Conservation (phyloP, 2,888 invertebrate genomes). For the Athalia circularis region DNA sequence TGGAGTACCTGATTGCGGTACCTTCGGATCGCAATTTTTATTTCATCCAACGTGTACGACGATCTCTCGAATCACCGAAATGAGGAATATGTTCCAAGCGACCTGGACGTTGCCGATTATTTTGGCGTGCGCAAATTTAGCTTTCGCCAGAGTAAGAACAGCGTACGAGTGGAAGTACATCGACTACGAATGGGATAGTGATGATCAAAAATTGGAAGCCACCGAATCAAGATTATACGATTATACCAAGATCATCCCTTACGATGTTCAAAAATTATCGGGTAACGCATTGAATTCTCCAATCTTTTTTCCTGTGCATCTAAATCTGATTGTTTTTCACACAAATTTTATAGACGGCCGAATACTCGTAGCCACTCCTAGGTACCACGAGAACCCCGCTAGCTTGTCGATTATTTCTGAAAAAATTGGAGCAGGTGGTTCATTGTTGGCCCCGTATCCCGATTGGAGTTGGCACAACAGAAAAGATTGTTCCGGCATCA, state of each 20-base stretch:
- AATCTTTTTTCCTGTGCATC: neutral
- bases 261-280: constrained; percentile 58
- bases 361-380: constrained; percentile 82
- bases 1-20: too few species aligned
- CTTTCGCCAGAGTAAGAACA: constrained; percentile 30
- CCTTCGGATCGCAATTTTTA: too few species aligned
- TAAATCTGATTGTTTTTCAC: neutral
- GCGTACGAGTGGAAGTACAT: constrained; percentile 84
- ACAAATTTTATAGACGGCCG: constrained; percentile 50
- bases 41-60: too few species aligned
- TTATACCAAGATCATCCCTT: constrained; percentile 49
- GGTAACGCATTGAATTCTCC: neutral
- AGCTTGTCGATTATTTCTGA: constrained; percentile 79
- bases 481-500: constrained; percentile 80
- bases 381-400: constrained; percentile 79
- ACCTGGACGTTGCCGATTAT: neutral
- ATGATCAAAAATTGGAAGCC: constrained; percentile 76
- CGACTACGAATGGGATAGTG: constrained; percentile 81
- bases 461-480: constrained; percentile 79
- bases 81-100: too few species aligned
- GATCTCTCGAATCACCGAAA: too few species aligned
- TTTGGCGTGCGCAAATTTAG: neutral
- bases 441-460: constrained; percentile 79
- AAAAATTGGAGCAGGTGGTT: constrained; percentile 70
- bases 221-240: constrained; percentile 70